Percentiles rank a stretch among this genome's conserved stretches.
Evolutionary conservation across 2,113 vertebrate species (phyloP).

Genomic region (Pterocles orientalis): DNA sequence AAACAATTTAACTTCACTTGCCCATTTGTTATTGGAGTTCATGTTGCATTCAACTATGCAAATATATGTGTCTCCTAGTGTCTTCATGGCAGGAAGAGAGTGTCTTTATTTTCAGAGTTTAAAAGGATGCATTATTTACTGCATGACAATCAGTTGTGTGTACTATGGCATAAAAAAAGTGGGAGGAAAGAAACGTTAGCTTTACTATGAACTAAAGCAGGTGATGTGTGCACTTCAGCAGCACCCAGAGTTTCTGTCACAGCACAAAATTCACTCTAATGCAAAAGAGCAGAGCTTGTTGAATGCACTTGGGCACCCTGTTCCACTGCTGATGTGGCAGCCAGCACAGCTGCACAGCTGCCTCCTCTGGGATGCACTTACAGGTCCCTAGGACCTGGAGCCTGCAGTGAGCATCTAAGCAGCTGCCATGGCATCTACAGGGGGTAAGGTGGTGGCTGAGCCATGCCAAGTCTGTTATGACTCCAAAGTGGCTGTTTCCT

Average conservation of each 20-base stretch:
- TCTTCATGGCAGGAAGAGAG: neutral
- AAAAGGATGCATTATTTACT: neutral
- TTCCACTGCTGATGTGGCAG: neutral
- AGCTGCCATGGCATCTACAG: neutral
- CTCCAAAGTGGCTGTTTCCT: neutral
- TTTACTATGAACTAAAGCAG: neutral
- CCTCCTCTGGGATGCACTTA: neutral
- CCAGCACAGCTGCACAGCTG: neutral
- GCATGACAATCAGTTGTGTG: neutral
- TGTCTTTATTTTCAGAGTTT: neutral
- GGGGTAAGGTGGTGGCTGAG: neutral
- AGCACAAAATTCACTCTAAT: neutral
- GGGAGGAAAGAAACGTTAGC: neutral
- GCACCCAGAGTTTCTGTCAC: neutral
- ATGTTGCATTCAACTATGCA: neutral
- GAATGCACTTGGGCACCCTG: neutral
- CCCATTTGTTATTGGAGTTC: neutral
- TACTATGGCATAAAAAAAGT: neutral
- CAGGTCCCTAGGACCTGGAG: neutral
- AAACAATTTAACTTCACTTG: neutral
- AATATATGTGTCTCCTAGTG: neutral
- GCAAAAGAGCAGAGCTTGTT: neutral
- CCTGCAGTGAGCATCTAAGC: neutral
- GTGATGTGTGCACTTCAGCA: rapidly evolving
- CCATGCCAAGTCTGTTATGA: neutral